These are phyloP conservation scores for Phrynocephalus versicolor DNA, from an alignment of 2,113 vertebrate species.

Conservation along the genomic window DNA sequence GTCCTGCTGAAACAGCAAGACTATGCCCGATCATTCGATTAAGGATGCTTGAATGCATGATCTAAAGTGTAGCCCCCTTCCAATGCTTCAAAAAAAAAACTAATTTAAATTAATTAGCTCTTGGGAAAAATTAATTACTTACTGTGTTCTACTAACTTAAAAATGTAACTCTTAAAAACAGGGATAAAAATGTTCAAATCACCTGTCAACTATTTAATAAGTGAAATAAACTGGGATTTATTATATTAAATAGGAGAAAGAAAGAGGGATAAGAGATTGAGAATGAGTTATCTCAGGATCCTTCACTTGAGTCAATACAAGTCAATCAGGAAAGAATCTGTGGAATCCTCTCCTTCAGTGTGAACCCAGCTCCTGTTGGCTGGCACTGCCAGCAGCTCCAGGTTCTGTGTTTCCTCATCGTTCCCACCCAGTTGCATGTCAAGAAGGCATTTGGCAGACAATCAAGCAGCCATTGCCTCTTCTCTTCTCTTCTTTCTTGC, in stretches of 20 bases:
- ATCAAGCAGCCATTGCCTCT: neutral
- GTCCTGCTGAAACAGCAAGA: neutral
- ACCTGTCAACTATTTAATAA: neutral
- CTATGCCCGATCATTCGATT: neutral
- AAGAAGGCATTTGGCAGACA: neutral
- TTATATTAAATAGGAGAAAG: no score
- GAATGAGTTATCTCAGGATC: neutral
- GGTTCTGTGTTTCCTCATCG: no score
- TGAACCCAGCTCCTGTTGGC: neutral
- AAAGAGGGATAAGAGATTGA: neutral
- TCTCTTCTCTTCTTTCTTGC: neutral
- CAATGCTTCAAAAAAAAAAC: neutral
- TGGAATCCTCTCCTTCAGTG: neutral
- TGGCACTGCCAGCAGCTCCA: neutral
- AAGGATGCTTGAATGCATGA: neutral
- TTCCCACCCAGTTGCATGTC: neutral
- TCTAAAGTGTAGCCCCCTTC: neutral
- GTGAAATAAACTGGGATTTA: neutral
- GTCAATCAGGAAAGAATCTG: neutral
- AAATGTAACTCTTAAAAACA: neutral
- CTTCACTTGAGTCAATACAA: neutral
- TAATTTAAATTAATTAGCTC: neutral
- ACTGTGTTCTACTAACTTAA: neutral
- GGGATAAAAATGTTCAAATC: no score
- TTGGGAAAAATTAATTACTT: neutral